Evolutionary conservation across 2,888 invertebrate genomes (phyloP).

Genomic region (Agriotes lineatus): DNA sequence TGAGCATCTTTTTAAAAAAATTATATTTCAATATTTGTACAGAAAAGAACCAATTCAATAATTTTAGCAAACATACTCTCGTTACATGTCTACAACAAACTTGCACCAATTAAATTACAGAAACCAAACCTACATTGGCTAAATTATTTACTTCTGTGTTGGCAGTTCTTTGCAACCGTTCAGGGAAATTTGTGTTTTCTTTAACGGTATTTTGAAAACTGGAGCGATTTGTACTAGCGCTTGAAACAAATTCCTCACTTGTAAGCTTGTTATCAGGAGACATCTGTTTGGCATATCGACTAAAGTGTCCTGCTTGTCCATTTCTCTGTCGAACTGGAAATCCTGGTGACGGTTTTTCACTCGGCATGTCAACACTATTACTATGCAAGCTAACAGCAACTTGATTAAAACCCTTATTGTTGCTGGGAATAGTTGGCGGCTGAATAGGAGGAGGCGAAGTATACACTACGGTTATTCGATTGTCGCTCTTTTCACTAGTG

Average conservation of each 20-base stretch:
- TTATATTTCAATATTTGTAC: no score
- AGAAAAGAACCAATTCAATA: no score
- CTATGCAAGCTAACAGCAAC: background rate
- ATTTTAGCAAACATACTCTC: no score
- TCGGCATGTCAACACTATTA: background rate
- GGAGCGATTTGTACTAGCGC: background rate
- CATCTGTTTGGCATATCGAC: background rate
- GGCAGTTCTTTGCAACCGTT: background rate
- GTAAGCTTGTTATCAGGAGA: background rate
- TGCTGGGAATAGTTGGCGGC: slow-evolving; percentile 16
- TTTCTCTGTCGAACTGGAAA: background rate
- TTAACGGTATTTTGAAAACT: background rate
- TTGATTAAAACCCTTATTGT: background rate
- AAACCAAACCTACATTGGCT: background rate
- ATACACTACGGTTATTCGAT: background rate
- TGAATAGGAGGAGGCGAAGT: slow-evolving; percentile 16
- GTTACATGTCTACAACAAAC: no score
- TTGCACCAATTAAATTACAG: no score
- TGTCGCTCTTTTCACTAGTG: slow-evolving; percentile 24
- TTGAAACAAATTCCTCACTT: background rate
- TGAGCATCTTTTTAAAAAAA: no score
- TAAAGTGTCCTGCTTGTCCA: background rate
- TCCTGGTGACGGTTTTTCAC: background rate
- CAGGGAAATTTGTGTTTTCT: slow-evolving; percentile 13
- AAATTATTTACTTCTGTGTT: background rate